Percentiles rank a stretch among this genome's conserved stretches.
Evolutionary conservation across 2,113 vertebrate genomes (phyloP).

Genomic region (Sminthopsis crassicaudata): DNA sequence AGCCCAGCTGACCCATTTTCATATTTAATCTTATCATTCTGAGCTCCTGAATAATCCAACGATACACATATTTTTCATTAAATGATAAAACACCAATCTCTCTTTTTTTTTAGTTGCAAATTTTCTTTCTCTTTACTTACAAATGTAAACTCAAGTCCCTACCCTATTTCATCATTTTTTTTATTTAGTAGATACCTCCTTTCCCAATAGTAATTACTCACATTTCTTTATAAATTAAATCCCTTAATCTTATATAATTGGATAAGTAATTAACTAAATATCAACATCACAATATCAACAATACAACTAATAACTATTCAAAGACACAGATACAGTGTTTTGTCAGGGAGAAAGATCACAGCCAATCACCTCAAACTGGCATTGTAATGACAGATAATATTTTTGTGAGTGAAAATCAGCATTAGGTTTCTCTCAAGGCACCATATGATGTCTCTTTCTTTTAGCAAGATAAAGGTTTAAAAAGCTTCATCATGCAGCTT

Average conservation of each 20-base stretch:
- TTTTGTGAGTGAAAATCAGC: not conserved
- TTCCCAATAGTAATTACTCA: not conserved
- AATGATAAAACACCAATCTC: not conserved
- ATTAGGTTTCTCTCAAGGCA: not conserved
- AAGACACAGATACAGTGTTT: not conserved
- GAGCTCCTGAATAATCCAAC: not conserved
- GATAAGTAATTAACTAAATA: not conserved
- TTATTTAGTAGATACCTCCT: not conserved
- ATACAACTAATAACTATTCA: not conserved
- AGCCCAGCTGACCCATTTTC: not conserved
- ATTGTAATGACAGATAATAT: not conserved
- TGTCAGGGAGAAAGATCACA: not conserved
- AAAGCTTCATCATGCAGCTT: not conserved
- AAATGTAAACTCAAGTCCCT: not conserved
- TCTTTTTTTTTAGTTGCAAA: not conserved
- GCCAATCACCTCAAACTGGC: not conserved
- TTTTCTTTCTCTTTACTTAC: not conserved
- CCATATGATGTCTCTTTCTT: not conserved
- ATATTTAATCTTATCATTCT: not conserved
- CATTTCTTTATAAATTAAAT: not conserved
- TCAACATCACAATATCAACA: not conserved
- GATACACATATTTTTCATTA: not conserved
- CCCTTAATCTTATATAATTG: not conserved
- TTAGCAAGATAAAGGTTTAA: not conserved
- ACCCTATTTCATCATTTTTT: not conserved